Evolutionary conservation across 2,888 invertebrate genomes (phyloP).

Genomic region (Apotomis turbidana): DNA sequence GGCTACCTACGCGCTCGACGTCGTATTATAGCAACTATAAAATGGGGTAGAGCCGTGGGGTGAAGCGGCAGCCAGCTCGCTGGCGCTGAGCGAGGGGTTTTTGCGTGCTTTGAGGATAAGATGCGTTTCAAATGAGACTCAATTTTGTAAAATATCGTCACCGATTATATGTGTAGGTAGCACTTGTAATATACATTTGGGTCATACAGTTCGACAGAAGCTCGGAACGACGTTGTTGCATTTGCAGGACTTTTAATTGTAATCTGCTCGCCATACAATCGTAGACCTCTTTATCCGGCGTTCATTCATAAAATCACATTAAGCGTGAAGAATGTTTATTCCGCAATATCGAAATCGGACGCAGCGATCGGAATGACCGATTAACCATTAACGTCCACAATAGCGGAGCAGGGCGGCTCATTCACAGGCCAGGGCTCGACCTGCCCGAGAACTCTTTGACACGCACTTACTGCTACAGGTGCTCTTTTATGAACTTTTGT

Average conservation of each 20-base stretch:
- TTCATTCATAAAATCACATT: conserved; percentile 72
- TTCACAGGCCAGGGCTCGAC: conserved; percentile 61
- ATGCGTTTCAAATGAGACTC: neutral
- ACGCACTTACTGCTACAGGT: conserved; percentile 27
- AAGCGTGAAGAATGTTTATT: conserved; percentile 68
- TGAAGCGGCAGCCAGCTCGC: conserved; percentile 55
- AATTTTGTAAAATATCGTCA: conserved; percentile 9
- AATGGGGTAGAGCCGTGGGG: conserved; percentile 72
- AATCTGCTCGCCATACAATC: conserved; percentile 33
- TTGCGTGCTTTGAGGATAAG: conserved; percentile 33
- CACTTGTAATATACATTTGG: conserved; percentile 2
- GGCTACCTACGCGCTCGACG: conserved; percentile 67
- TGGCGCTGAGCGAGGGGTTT: conserved; percentile 39
- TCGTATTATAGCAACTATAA: conserved; percentile 69
- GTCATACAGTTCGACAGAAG: conserved; percentile 11
- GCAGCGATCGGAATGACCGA: conserved; percentile 72
- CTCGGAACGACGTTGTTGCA: conserved; percentile 5
- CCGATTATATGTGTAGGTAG: neutral
- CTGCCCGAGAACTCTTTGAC: conserved; percentile 46
- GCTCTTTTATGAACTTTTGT: conserved; percentile 23
- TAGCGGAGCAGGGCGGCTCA: conserved; percentile 74
- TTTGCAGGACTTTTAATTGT: conserved; percentile 20
- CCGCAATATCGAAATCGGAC: conserved; percentile 60
- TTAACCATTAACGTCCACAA: conserved; percentile 75
- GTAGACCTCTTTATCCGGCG: conserved; percentile 54